These are phyloP conservation scores for Neoniphon sammara DNA, from an alignment of 2,797 vertebrate species.

Conservation along the genomic window DNA sequence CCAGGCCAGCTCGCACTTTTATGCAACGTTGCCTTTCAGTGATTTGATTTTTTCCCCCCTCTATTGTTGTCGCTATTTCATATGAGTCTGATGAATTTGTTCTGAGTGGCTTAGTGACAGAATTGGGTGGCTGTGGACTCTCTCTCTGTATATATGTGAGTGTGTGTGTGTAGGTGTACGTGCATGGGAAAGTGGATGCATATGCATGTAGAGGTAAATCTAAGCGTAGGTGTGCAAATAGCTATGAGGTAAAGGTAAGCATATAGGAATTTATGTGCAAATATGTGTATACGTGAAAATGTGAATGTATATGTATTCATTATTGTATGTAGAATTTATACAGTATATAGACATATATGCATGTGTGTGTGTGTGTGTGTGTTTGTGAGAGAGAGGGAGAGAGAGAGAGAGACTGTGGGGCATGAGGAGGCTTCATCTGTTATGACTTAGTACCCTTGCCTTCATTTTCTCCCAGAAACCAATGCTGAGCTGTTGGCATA, in stretches of 20 bases:
- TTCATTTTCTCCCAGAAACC: conserved; percentile 62
- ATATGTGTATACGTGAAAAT: conserved; percentile 19
- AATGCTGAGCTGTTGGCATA: conserved; percentile 66
- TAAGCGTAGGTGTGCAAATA: conserved; percentile 20
- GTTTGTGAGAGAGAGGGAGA: too few species aligned
- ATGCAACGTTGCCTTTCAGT: conserved; percentile 69
- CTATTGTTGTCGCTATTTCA: conserved; percentile 57
- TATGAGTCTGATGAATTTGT: conserved; percentile 64
- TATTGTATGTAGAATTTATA: conserved; percentile 13
- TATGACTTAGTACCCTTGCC: conserved; percentile 53
- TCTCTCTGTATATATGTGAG: conserved; percentile 5
- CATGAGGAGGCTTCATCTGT: conserved; percentile 48
- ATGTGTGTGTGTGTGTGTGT: conserved; percentile 16
- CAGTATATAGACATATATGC: conserved; percentile 24
- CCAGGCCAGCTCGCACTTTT: conserved; percentile 55
- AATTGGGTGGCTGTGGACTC: conserved; percentile 25
- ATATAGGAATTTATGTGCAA: conserved; percentile 22
- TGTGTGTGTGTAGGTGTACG: conserved; percentile 6
- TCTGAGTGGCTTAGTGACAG: conserved; percentile 59
- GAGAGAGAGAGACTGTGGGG: conserved; percentile 5
- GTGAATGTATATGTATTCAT: conserved; percentile 22
- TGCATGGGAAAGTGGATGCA: neutral
- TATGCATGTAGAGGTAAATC: conserved; percentile 23
- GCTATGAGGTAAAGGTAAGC: conserved; percentile 10
- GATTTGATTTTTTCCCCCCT: conserved; percentile 69